Conservation (phyloP, 2,797 vertebrate genomes). For the Protonibea diacanthus region DNA sequence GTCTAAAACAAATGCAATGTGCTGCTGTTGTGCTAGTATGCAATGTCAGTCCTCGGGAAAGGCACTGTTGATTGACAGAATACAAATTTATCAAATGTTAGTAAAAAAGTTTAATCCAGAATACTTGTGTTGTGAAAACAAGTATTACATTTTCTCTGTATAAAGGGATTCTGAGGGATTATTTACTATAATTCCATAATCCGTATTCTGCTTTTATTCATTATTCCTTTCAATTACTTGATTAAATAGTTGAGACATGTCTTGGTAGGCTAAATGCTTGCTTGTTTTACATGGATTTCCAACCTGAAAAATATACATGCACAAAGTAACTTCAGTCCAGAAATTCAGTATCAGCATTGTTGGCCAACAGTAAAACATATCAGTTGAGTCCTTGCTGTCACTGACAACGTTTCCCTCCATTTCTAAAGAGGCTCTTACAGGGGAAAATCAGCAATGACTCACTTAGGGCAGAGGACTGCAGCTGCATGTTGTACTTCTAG, state of each 20-base stretch:
- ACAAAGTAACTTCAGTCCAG: neutral
- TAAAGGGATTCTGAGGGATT: neutral
- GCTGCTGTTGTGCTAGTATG: neutral
- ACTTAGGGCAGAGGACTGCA: constrained; percentile 23
- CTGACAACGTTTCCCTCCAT: neutral
- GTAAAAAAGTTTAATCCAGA: neutral
- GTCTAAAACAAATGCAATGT: constrained; percentile 2
- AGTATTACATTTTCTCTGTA: neutral
- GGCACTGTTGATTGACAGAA: neutral
- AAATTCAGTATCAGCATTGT: constrained; percentile 7
- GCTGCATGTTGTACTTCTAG: constrained; percentile 30
- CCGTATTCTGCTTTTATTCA: neutral
- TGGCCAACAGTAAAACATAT: constrained; percentile 16
- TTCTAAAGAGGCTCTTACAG: constrained; percentile 11
- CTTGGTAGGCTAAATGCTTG: neutral
- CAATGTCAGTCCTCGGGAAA: neutral
- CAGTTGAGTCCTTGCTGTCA: neutral
- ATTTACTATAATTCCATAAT: no score
- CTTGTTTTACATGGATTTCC: neutral
- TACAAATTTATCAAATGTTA: neutral
- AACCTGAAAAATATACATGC: neutral
- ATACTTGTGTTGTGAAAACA: no score
- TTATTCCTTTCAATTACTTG: neutral
- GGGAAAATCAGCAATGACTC: constrained; percentile 20
- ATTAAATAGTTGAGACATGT: neutral